Evolutionary conservation across 2,113 vertebrate genomes (phyloP).

Genomic region (Pipra filicauda): DNA sequence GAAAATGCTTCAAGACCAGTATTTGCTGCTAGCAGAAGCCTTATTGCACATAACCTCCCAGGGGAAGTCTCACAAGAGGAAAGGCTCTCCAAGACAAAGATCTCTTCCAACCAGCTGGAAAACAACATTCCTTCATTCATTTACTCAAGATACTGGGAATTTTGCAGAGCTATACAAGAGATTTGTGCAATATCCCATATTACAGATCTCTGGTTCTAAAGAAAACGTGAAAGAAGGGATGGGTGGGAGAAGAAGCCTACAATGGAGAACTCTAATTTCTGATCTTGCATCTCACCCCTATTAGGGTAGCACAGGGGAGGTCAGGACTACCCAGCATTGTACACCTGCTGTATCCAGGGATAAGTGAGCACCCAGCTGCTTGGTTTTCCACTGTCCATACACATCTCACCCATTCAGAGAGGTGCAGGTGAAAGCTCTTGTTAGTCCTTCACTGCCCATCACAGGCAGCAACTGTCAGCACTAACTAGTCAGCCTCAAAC

Average conservation of each 20-base stretch:
- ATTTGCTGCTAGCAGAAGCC: constrained; percentile 2
- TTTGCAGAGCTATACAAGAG: background rate
- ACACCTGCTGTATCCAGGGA: background rate
- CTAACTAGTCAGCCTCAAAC: background rate
- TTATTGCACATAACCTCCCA: background rate
- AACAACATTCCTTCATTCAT: background rate
- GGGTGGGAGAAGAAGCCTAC: background rate
- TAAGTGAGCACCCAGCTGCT: background rate
- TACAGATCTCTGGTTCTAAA: background rate
- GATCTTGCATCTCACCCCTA: background rate
- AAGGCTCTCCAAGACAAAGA: background rate
- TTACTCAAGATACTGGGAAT: background rate
- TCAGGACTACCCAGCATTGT: background rate
- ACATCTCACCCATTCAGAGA: background rate
- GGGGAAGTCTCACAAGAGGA: background rate
- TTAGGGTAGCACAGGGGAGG: background rate
- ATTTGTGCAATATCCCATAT: background rate
- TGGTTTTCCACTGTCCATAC: background rate
- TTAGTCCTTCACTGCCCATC: background rate
- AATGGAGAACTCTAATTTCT: background rate
- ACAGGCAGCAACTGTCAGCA: background rate
- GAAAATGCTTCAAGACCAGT: background rate
- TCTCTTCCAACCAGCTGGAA: background rate
- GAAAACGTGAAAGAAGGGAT: background rate
- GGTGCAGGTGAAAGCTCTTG: background rate